Evolutionary conservation across 2,888 invertebrate genomes (phyloP).

Genomic region (Petrolisthes manimaculis): DNA sequence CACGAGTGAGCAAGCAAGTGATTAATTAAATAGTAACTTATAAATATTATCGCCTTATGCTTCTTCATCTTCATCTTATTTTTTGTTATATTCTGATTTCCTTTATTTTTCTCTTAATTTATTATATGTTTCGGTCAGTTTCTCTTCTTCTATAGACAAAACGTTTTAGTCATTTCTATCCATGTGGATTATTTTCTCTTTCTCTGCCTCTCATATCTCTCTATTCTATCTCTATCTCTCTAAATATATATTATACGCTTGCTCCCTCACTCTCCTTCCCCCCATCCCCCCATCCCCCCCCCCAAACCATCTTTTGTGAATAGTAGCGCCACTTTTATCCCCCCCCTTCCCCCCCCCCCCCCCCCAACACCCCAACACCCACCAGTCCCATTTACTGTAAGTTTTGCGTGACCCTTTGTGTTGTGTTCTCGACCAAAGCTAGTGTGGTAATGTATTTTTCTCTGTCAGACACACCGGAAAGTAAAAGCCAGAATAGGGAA

Average conservation of each 20-base stretch:
- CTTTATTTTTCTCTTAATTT: not conserved
- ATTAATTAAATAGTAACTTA: not conserved
- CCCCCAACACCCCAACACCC: not conserved
- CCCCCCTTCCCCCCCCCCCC: not conserved
- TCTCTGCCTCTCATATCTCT: not conserved
- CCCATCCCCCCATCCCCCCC: not conserved
- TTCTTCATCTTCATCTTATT: not conserved
- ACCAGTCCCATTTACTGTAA: not conserved
- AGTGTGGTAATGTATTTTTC: slow-evolving; percentile 48
- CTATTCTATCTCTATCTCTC: not conserved
- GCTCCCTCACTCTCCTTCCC: not conserved
- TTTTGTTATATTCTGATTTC: not conserved
- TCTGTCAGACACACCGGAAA: not conserved
- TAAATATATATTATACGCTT: not conserved
- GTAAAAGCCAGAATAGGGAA: slow-evolving; percentile 6
- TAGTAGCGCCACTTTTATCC: not conserved
- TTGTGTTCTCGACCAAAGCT: slow-evolving; percentile 57
- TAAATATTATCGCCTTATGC: not conserved
- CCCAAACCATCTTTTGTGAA: not conserved
- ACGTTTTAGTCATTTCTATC: too few species aligned
- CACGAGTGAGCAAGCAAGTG: slow-evolving; percentile 5
- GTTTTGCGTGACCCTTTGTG: slow-evolving; percentile 46
- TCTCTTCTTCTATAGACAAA: too few species aligned
- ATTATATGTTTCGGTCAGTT: too few species aligned
- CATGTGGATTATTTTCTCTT: too few species aligned